Percentiles rank a stretch among this genome's conserved stretches.
These are phyloP conservation scores for Dipodomys stephensi DNA, from an alignment of 2,113 vertebrate species.

Conservation along the genomic window DNA sequence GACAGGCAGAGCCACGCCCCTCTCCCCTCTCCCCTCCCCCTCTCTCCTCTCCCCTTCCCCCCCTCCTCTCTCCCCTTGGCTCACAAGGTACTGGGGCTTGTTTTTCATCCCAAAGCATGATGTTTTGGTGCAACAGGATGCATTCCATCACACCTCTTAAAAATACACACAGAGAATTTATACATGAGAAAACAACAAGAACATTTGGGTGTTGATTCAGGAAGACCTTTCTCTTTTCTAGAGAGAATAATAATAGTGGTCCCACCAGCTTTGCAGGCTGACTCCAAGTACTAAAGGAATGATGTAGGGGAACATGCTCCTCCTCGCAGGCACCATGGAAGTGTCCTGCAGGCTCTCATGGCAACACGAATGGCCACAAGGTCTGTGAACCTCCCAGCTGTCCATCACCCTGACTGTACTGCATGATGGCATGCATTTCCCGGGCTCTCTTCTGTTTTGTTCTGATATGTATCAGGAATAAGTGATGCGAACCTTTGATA, in stretches of 20 bases:
- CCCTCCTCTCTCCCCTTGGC: background rate
- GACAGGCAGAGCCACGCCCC: background rate
- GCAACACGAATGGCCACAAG: rapidly evolving
- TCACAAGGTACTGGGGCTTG: background rate
- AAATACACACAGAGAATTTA: background rate
- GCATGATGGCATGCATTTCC: background rate
- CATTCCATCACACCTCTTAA: background rate
- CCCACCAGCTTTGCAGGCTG: background rate
- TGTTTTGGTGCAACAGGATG: background rate
- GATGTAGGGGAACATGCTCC: background rate
- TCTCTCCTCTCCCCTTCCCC: no score
- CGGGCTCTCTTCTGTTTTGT: background rate
- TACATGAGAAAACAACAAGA: slow-evolving; percentile 14
- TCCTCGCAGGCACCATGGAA: no score
- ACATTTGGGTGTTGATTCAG: background rate
- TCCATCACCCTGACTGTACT: background rate
- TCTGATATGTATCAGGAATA: background rate
- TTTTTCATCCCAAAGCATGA: background rate
- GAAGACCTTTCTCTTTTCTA: background rate
- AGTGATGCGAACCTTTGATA: background rate
- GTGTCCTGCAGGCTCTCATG: background rate
- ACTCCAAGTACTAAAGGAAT: background rate
- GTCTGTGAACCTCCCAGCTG: background rate
- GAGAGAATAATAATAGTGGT: background rate
- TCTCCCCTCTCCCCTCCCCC: no score